Percentiles rank a stretch among this genome's conserved stretches.
Conservation (phyloP, 2,888 invertebrate genomes). For the Onthophagus sagittarius region DNA sequence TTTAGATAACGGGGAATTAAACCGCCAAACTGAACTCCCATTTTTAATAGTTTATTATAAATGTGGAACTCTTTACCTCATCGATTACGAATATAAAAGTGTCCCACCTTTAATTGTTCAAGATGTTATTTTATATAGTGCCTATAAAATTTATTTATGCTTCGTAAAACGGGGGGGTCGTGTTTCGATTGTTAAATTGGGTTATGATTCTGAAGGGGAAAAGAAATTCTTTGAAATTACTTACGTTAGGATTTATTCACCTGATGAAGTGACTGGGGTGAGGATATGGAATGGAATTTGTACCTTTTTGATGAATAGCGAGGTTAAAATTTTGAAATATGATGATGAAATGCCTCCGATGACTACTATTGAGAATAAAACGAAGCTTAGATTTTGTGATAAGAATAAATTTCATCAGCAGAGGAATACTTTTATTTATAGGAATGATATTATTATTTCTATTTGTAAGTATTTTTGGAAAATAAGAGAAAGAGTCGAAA, state of each 20-base stretch:
- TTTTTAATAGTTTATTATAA: slow-evolving; percentile 30
- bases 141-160: slow-evolving; percentile 43
- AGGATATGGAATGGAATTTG: slow-evolving; percentile 45
- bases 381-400: slow-evolving; percentile 28
- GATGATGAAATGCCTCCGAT: slow-evolving; percentile 36
- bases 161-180: slow-evolving; percentile 44
- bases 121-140: slow-evolving; percentile 40
- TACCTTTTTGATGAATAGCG: slow-evolving; percentile 42
- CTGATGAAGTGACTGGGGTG: slow-evolving; percentile 41
- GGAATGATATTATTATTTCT: slow-evolving; percentile 43
- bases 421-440: slow-evolving; percentile 37
- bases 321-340: slow-evolving; percentile 41
- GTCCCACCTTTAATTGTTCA: slow-evolving; percentile 31
- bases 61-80: slow-evolving; percentile 27
- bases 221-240: slow-evolving; percentile 40
- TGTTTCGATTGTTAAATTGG: slow-evolving; percentile 41
- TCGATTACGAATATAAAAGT: slow-evolving; percentile 28
- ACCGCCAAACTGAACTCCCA: slow-evolving; percentile 7
- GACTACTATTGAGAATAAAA: slow-evolving; percentile 28
- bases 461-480: slow-evolving; percentile 37
- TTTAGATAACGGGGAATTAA: slow-evolving; percentile 26
- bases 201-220: slow-evolving; percentile 29
- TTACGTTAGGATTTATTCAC: slow-evolving; percentile 45
- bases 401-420: slow-evolving; percentile 30
- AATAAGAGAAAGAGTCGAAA: not conserved